Evolutionary conservation across 2,797 vertebrate genomes (phyloP), one percentile per base, ranked within the genome.

Genomic region (Triplophysa bombifrons): DNA sequence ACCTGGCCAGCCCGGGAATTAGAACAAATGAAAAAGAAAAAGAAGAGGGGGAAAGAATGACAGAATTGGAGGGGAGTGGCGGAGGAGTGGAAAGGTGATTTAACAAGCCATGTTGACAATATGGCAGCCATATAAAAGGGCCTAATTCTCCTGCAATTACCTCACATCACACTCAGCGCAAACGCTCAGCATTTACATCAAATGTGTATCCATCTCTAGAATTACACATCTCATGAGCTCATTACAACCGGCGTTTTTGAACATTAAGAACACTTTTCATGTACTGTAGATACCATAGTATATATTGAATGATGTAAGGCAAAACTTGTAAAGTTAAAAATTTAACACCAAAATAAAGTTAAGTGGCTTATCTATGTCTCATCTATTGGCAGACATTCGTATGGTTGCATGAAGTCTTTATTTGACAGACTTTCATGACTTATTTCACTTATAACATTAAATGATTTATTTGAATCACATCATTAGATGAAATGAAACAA

Each of bases 1-100:
- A 94, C 92, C 87, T 76, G 88, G 93, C 94, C 88, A 85, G 94
- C 91, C 93, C 91, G 92, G 93, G 92, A 93, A 93, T 91, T 90
- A 93, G 90, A 93, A 92, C 88, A 91, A 90, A 93, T 91, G 90
- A 91, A 93, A 89, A 92, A 87, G 87, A 92, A 88, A 74, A 82
- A 74, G 74, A 64, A 75, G 60, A 88, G 83, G 58, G 51, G 79
- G 72, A 84, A 83, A 80, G 79, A 80, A 90, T 88, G 86, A 90
- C 88, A 91, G 89, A 86, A 87, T 88, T 41, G 65, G 55, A 80
- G 74, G 78, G 86, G 85, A 84, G 83, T 82, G 85, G 78, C 69
- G 44, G 88, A 77, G 85, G 74, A 76, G 88, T 44, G 78, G 78
- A 87, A 76, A 77, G 87, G 89, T 82, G 87, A 86, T 88, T 90